phyloP scores from a whole-genome alignment of 2,888 invertebrate species.

The Drosophila borealis region DNA sequence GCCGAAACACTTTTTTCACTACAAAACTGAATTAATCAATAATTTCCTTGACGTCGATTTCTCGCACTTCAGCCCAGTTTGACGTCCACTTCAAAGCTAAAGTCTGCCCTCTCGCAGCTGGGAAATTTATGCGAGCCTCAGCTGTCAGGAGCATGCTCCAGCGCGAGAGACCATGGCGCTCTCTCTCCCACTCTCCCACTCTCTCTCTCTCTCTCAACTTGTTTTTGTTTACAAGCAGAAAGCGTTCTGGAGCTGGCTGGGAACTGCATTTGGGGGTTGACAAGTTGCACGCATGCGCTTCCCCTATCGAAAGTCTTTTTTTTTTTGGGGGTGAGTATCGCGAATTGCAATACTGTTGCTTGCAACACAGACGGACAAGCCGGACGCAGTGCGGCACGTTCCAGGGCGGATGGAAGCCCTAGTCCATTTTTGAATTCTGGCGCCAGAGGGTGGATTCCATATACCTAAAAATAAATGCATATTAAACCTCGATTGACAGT shows the following conservation, averaged over 20 bases:
- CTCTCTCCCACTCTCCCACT: background rate
- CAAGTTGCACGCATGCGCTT: conserved; percentile 49
- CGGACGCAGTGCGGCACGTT: background rate
- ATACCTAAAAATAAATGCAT: too few species aligned
- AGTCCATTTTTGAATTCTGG: conserved; percentile 27
- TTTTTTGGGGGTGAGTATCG: conserved; percentile 30
- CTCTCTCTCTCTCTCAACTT: conserved; percentile 44
- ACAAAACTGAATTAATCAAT: conserved; percentile 74
- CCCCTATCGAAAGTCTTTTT: conserved; percentile 9
- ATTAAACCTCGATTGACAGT: too few species aligned
- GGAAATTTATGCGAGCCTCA: conserved; percentile 58
- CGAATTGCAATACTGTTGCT: conserved; percentile 34
- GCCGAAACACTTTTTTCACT: conserved; percentile 66
- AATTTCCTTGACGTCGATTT: conserved; percentile 69
- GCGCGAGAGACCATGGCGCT: background rate
- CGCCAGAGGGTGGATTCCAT: conserved; percentile 11
- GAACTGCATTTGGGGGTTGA: conserved; percentile 50
- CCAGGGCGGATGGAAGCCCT: conserved; percentile 6
- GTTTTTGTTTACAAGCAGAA: conserved; percentile 74
- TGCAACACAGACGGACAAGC: background rate
- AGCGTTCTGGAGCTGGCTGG: conserved; percentile 13
- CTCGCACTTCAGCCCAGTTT: conserved; percentile 55
- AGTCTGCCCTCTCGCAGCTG: conserved; percentile 24
- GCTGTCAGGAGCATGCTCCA: conserved; percentile 60
- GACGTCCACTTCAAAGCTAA: conserved; percentile 56